A percentile compares a stretch with the other conserved stretches of the same genome.
Evolutionary conservation across 2,113 vertebrate genomes (phyloP).

Genomic region (Astur gentilis): DNA sequence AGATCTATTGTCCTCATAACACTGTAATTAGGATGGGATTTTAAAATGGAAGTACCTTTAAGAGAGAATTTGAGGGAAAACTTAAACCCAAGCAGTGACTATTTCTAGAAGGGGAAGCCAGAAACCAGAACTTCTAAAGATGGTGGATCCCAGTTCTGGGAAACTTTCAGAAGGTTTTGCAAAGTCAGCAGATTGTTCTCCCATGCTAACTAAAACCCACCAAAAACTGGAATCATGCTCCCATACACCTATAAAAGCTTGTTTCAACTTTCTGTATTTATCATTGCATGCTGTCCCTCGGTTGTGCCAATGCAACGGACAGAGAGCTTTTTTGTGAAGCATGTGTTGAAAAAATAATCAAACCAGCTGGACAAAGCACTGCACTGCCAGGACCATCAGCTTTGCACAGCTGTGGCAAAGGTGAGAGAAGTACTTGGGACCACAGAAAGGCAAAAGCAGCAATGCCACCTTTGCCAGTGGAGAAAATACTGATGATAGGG

Average conservation of each 20-base stretch:
- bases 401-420: neutral
- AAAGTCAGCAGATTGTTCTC: neutral
- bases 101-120: neutral
- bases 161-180: neutral
- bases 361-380: neutral
- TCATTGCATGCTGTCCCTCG: neutral
- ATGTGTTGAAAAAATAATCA: neutral
- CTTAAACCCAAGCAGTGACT: neutral
- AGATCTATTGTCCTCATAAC: neutral
- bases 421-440: neutral
- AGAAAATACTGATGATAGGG: neutral
- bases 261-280: neutral
- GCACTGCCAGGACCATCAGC: neutral
- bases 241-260: neutral
- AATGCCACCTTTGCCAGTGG: neutral
- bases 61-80: neutral
- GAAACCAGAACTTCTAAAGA: neutral
- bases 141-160: neutral
- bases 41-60: neutral
- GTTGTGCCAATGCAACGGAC: rapidly evolving
- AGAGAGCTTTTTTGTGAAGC: neutral
- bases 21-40: neutral
- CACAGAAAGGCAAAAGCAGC: neutral
- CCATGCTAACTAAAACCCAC: neutral
- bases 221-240: neutral